These are phyloP conservation scores for Neodiprion lecontei DNA, from an alignment of 1,140 invertebrate species.

Conservation along the genomic window DNA sequence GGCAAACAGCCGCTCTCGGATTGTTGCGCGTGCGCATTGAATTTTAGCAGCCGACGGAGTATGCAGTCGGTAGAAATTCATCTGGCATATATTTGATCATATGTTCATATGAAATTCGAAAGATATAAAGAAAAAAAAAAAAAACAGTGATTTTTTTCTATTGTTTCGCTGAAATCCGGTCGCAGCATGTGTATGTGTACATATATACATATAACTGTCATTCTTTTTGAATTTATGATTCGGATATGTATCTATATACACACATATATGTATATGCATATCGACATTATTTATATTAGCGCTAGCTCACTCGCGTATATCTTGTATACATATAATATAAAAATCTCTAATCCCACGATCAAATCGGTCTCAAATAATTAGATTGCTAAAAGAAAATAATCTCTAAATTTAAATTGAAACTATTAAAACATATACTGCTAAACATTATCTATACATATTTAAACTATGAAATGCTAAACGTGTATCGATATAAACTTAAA, in stretches of 20 bases:
- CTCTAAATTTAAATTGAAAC: conserved; percentile 48
- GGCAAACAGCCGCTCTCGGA: too few relatives aligned
- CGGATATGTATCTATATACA: conserved; percentile 11
- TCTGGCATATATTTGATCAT: too few relatives aligned
- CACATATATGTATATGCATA: conserved; percentile 10
- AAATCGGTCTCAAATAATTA: too few relatives aligned
- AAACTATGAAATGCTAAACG: conserved; percentile 57
- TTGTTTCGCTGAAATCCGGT: conserved; percentile 18
- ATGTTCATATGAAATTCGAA: too few relatives aligned
- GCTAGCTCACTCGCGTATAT: background rate
- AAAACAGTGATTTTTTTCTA: conserved; percentile 18
- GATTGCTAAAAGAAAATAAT: conserved; percentile 32
- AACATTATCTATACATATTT: conserved; percentile 60
- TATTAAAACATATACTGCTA: conserved; percentile 56
- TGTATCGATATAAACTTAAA: conserved; percentile 12
- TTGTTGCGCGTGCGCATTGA: too few relatives aligned
- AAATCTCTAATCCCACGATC: conserved; percentile 2
- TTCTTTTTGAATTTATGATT: conserved; percentile 18
- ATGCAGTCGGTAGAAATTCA: background rate
- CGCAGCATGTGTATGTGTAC: conserved; percentile 16
- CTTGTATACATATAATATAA: conserved; percentile 32
- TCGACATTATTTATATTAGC: too few relatives aligned
- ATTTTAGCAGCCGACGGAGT: background rate
- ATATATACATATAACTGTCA: conserved; percentile 19
- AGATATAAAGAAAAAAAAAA: background rate